A percentile compares a stretch with the other conserved stretches of the same genome.
Conservation (phyloP, 2,113 vertebrate species). For the Columba janthina region DNA sequence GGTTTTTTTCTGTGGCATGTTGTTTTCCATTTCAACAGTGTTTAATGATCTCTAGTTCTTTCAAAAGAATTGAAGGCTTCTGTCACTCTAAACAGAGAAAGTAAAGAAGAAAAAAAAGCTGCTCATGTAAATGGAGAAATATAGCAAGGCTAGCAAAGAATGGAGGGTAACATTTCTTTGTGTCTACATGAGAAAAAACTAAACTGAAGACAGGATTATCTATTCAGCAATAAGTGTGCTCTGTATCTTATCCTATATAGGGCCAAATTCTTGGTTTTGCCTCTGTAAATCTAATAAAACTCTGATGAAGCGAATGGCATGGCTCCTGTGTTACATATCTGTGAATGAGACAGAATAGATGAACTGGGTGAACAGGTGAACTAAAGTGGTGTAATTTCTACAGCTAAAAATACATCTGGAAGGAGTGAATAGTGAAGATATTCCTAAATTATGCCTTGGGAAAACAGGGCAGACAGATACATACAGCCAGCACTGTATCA, state of each 20-base stretch:
- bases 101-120: not conserved
- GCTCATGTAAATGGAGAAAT: not conserved
- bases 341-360: not conserved
- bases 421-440: not conserved
- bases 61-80: not conserved
- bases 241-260: not conserved
- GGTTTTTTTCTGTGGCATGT: not conserved
- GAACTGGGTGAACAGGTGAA: not conserved
- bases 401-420: not conserved
- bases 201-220: not conserved
- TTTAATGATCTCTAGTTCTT: not conserved
- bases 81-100: not conserved
- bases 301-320: not conserved
- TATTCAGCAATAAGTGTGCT: not conserved
- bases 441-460: not conserved
- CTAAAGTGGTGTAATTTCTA: not conserved
- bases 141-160: not conserved
- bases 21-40: not conserved
- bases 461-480: not conserved
- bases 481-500: not conserved
- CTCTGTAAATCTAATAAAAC: not conserved
- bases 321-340: not conserved
- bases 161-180: not conserved
- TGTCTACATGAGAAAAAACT: not conserved
- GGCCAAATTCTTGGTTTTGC: not conserved